A percentile compares a stretch with the other conserved stretches of the same genome.
These are phyloP conservation scores for Anneissia japonica DNA, from an alignment of 35 echinoderm and acorn worm species.

Conservation along the genomic window DNA sequence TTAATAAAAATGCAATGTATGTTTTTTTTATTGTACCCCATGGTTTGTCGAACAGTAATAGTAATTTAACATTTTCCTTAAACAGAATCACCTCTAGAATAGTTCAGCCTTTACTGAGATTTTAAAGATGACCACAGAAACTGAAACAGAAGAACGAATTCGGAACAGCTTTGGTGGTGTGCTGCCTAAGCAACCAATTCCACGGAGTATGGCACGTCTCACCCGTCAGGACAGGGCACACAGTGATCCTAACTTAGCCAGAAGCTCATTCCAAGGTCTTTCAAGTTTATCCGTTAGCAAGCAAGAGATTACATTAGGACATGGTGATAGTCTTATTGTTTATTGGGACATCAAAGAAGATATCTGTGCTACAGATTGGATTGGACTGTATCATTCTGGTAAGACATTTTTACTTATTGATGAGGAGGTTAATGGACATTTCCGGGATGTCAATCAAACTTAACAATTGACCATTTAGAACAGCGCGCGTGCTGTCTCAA, in stretches of 20 bases:
- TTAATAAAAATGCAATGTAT: too few species aligned
- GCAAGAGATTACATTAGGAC: slow-evolving; percentile 60
- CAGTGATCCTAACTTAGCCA: slow-evolving; percentile 86
- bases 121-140: not conserved
- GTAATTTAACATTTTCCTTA: too few species aligned
- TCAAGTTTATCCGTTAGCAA: slow-evolving; percentile 80
- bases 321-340: slow-evolving; percentile 52
- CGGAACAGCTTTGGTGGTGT: not conserved
- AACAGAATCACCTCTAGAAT: too few species aligned
- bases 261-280: slow-evolving; percentile 58
- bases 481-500: not conserved
- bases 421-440: too few species aligned
- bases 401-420: too few species aligned
- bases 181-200: not conserved
- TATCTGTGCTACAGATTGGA: slow-evolving; percentile 70
- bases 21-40: too few species aligned
- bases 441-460: too few species aligned
- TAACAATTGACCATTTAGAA: not conserved
- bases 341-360: slow-evolving; percentile 92
- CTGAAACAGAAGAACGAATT: not conserved
- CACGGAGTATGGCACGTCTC: slow-evolving; percentile 47
- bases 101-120: too few species aligned
- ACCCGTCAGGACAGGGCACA: slow-evolving; percentile 82
- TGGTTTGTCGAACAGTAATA: too few species aligned
- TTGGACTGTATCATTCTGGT: slow-evolving; percentile 82